These are phyloP conservation scores for Microcebus lehilahytsara DNA, from an alignment of 2,113 vertebrate genomes.

Conservation along the genomic window DNA sequence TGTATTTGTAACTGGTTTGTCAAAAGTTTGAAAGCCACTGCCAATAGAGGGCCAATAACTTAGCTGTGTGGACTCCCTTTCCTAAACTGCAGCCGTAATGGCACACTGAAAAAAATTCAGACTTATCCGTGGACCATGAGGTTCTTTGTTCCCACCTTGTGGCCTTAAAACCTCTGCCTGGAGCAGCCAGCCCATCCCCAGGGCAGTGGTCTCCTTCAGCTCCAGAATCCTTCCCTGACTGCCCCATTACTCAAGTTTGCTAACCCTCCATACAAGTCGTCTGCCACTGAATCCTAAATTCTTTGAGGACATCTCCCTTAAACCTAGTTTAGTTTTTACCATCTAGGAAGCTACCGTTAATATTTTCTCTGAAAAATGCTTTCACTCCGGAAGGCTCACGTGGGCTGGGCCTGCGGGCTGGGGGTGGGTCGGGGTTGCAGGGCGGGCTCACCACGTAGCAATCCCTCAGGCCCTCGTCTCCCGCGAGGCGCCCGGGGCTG, in stretches of 20 bases:
- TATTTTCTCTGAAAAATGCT: background rate
- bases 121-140: accelerated
- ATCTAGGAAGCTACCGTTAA: background rate
- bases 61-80: background rate
- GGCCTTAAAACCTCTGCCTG: background rate
- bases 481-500: background rate
- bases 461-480: background rate
- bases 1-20: background rate
- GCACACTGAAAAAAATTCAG: background rate
- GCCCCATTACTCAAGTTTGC: accelerated
- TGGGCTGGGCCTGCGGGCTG: background rate
- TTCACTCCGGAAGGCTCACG: background rate
- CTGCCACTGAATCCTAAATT: background rate
- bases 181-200: background rate
- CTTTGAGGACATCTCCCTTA: background rate
- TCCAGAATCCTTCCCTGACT: background rate
- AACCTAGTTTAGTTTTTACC: background rate
- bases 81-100: background rate
- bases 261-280: background rate
- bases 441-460: background rate
- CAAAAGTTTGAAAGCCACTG: background rate
- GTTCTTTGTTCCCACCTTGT: too few relatives aligned
- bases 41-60: background rate
- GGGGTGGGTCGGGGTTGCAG: background rate
- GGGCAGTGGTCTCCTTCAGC: background rate